Conservation (phyloP, 2,113 vertebrate genomes). For the Albula goreensis region DNA sequence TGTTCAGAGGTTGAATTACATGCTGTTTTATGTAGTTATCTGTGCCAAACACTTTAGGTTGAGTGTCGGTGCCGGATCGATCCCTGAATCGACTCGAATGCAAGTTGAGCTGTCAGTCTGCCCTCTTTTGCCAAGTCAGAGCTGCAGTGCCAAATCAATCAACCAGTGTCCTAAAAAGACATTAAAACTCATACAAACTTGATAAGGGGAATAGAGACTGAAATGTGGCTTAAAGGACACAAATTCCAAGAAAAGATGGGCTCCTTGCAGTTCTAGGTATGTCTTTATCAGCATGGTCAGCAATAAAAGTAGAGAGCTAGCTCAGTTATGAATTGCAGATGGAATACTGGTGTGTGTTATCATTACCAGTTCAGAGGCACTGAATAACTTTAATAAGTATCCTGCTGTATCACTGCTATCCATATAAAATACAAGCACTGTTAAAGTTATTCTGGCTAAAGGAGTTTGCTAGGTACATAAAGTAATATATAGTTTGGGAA, state of each 20-base stretch:
- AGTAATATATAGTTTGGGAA: neutral
- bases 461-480: neutral
- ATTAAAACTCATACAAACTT: neutral
- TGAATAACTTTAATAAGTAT: neutral
- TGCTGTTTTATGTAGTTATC: constrained; percentile 3
- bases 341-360: neutral
- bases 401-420: neutral
- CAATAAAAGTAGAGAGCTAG: neutral
- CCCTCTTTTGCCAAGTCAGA: neutral
- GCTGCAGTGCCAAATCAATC: neutral
- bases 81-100: neutral
- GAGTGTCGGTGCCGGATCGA: neutral
- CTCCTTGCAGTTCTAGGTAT: too few relatives aligned
- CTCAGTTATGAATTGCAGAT: neutral
- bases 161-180: neutral
- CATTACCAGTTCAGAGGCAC: neutral
- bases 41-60: neutral
- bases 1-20: constrained; percentile 1
- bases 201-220: too few relatives aligned
- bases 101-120: neutral
- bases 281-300: neutral
- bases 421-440: neutral
- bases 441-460: neutral
- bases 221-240: neutral
- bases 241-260: neutral